Conservation (phyloP, 2,113 vertebrate species). For the Leiothrix lutea region DNA sequence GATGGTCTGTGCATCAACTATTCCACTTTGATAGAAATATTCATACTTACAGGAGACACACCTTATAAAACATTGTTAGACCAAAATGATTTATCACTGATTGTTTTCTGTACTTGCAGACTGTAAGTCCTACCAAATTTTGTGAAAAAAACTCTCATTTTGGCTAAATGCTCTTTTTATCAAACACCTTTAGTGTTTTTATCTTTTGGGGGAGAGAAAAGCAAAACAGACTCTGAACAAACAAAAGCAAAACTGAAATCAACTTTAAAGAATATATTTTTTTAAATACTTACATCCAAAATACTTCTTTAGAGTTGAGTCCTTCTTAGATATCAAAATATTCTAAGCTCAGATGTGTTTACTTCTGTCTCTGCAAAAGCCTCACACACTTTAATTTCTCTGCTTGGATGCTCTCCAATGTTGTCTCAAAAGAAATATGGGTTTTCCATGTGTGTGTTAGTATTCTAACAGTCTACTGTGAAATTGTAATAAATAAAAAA, state of each 20-base stretch:
- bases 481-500: background rate
- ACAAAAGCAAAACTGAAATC: background rate
- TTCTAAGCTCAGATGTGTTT: background rate
- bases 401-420: background rate
- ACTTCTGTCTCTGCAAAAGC: background rate
- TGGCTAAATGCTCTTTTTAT: background rate
- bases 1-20: background rate
- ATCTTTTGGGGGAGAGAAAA: background rate
- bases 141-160: background rate
- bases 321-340: background rate
- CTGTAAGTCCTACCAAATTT: background rate
- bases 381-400: background rate
- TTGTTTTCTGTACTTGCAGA: background rate
- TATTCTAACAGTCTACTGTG: background rate
- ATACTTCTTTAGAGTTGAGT: background rate
- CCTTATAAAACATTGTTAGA: background rate
- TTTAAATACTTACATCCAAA: background rate
- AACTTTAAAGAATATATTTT: background rate
- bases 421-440: background rate
- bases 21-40: background rate
- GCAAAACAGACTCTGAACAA: fast-evolving
- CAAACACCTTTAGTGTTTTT: background rate
- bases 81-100: background rate
- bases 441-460: background rate
- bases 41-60: background rate